Conservation (phyloP, 2,113 vertebrate species). For the Hyperopisus bebe region DNA sequence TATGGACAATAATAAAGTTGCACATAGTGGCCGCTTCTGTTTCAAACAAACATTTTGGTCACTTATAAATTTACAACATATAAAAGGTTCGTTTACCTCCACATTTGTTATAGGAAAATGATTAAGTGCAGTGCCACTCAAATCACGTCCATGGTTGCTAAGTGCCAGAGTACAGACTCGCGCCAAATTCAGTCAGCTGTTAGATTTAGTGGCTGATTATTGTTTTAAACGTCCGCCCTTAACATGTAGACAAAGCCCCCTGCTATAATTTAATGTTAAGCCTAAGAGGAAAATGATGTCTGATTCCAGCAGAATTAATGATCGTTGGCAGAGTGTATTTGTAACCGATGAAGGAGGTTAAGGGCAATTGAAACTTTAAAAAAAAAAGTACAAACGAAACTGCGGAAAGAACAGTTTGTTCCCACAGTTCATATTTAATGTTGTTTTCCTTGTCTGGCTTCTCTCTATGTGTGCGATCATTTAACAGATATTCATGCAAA, state of each 20-base stretch:
- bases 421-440: not conserved
- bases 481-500: constrained; percentile 61
- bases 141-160: not conserved
- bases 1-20: not conserved
- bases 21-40: not conserved
- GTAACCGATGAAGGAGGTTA: not conserved
- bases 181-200: not conserved
- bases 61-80: not conserved
- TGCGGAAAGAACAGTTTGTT: constrained; percentile 47
- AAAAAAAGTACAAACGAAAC: not conserved
- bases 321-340: not conserved
- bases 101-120: not conserved
- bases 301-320: not conserved
- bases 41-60: not conserved
- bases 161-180: not conserved
- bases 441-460: constrained; percentile 4
- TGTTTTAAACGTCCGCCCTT: constrained; percentile 2
- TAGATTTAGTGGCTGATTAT: constrained; percentile 1
- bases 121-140: not conserved
- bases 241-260: not conserved
- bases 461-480: constrained; percentile 46
- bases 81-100: not conserved
- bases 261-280: not conserved
- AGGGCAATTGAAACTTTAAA: constrained; percentile 7
- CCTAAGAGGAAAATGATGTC: constrained; percentile 1